phyloP scores from a whole-genome alignment of 1,140 invertebrate species.

The Philotrypesis tridentata region DNA sequence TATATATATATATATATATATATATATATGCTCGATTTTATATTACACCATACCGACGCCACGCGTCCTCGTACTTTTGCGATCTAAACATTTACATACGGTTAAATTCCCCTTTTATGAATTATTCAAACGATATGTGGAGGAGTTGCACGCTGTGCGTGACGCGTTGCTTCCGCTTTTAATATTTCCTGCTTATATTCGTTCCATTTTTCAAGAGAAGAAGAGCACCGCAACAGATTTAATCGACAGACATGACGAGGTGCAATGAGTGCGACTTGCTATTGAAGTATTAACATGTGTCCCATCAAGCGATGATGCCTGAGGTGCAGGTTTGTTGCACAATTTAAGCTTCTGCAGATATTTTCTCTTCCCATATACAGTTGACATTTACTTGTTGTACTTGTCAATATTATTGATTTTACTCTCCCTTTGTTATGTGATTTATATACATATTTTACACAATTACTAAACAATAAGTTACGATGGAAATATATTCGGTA shows the following conservation, averaged over 20 bases:
- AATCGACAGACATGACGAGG: background rate
- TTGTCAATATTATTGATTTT: too few relatives aligned
- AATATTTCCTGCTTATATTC: background rate
- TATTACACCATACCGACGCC: conserved; percentile 14
- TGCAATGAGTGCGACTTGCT: background rate
- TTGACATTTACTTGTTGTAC: too few relatives aligned
- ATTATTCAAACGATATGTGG: background rate
- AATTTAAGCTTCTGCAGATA: too few relatives aligned
- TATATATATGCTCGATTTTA: conserved; percentile 38
- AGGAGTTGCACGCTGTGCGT: background rate
- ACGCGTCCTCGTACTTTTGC: too few relatives aligned
- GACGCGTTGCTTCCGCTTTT: background rate
- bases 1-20: conserved; percentile 26
- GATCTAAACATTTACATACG: conserved; percentile 14
- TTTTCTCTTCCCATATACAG: too few relatives aligned
- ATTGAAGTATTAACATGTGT: background rate
- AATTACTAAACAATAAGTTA: too few relatives aligned
- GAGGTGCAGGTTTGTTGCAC: too few relatives aligned
- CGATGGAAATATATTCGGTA: too few relatives aligned
- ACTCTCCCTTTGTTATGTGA: too few relatives aligned
- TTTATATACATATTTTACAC: too few relatives aligned
- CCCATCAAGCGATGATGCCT: too few relatives aligned
- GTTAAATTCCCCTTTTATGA: conserved; percentile 21
- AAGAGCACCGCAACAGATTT: background rate
- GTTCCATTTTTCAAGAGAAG: background rate